Evolutionary conservation across 2,797 vertebrate species (phyloP), one percentile per base, ranked within the genome.

Genomic region (Darevskia mixta): DNA sequence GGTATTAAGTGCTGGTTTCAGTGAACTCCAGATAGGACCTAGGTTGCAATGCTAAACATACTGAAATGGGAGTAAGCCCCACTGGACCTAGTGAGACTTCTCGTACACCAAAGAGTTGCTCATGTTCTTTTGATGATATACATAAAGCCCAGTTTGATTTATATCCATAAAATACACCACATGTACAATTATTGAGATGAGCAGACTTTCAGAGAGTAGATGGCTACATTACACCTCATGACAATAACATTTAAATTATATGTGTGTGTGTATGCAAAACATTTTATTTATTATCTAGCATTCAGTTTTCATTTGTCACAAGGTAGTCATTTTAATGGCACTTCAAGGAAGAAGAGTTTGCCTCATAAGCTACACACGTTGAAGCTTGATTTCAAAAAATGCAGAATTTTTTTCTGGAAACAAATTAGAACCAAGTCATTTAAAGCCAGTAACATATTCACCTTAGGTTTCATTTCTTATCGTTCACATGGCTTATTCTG

Each of bases 151-250:
- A 69, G 0, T 0, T 87, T 66, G 76, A 35, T 72, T 23, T 18
- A 72, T 13, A 72, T 45, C 35, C 27, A 82, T 92, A 85, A 85
- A 55, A 43, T 71, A n/a, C 1, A 64, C 8, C 27, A 17, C 55
- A 45, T 61, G 55, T 18, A 61, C 61, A 45, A 88, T 85, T 55
- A 29, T 43, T 79, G 20, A 49, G 8, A 72, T 25, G 29, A 27
- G 8, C 2, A 6, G 8, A 41, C 15, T 69, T 58, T 73, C 27
- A 58, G 66, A 71, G 8, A 79, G 38, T 29, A 75, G 38, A 4
- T 6, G 8, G 13, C 3, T 76, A 49, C 20, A 38, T 8, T 84
- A 11, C 13, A 41, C 20, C 32, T 17, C 3, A 27, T 32, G 29
- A 3, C 49, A 49, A 32, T 45, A 71, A n/a, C 41, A 45, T 49